Base-by-base conservation (phyloP, 2,113 vertebrate genomes). In the Austrofundulus limnaeus region DNA sequence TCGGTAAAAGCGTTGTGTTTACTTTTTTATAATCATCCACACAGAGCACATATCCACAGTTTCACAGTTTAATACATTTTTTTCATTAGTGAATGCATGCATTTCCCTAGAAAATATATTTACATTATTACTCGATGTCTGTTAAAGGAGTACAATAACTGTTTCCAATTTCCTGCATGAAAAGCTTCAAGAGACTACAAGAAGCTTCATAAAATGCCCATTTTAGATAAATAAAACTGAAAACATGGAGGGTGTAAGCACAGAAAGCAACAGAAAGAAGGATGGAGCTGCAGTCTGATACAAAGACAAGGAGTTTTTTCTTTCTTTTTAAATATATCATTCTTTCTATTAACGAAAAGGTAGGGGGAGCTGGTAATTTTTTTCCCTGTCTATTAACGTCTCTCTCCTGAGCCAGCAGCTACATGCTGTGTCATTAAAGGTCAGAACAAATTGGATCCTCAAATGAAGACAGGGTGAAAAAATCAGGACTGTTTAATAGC, bases 361-460 rank as follows among this genome's bases (percentile, higher is more conserved):
- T 61, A 72, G 81, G 84, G 72, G 38, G 14, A 50, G 66, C 64
- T 81, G 71, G 71, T 83, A 79, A 87, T 78, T 85, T 80, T 61
- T 76, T 77, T 80, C 59, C 72, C 67, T 81, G 76, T 90, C 88
- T 87, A 84, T 88, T 87, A 90, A 88, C 79, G 86, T 79, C 83
- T 83, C 76, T 84, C 77, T 85, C 74, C 84, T 80, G 77, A 86
- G 76, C 74, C 65, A 75, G 82, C 63, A 70, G 82, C 83, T 86
- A 75, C 86, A 85, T 66, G 86, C 83, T 83, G 83, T 89, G 80
- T 90, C 86, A 83, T 88, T 76, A 86, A 89, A 91, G 91, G 84
- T 88, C 85, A 86, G 52, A 65, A 78, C 79, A 88, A 88, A 90
- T 88, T 84, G 78, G 76, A 81, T 85, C 70, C 65, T 85, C 75